These are phyloP conservation scores for Gopherus flavomarginatus DNA, from an alignment of 2,113 vertebrate genomes.

Conservation along the genomic window DNA sequence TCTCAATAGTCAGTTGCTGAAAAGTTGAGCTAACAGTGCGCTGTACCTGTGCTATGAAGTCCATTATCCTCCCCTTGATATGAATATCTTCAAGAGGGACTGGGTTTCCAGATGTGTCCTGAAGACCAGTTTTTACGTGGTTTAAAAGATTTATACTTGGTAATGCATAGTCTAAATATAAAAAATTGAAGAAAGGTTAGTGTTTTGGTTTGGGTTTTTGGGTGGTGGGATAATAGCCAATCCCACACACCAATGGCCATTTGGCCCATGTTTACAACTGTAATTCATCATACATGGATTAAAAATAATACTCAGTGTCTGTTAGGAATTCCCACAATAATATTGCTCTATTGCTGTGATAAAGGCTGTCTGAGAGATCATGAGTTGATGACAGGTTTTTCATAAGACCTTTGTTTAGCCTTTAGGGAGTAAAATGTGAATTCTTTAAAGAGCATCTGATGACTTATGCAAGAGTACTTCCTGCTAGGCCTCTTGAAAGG, in stretches of 20 bases:
- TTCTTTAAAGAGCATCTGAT: slow-evolving; percentile 31
- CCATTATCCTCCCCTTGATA: slow-evolving; percentile 85
- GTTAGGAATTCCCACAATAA: neutral
- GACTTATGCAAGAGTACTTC: slow-evolving; percentile 28
- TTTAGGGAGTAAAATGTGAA: neutral
- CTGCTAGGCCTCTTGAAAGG: slow-evolving; percentile 10
- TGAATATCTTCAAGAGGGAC: slow-evolving; percentile 82
- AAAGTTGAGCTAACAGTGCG: neutral
- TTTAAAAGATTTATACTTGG: slow-evolving; percentile 53
- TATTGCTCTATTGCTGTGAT: neutral
- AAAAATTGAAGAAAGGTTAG: neutral
- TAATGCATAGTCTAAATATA: slow-evolving; percentile 55
- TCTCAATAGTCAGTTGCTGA: neutral
- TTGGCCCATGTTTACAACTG: neutral
- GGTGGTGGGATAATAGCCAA: neutral
- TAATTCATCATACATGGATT: neutral
- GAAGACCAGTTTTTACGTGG: slow-evolving; percentile 76
- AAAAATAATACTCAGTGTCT: neutral
- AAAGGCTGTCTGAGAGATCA: neutral
- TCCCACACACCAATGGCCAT: accelerated
- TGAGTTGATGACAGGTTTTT: neutral
- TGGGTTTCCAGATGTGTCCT: slow-evolving; percentile 80
- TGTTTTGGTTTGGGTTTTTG: neutral
- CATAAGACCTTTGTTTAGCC: slow-evolving; percentile 10
- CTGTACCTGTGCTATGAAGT: slow-evolving; percentile 85